These are phyloP conservation scores for Eupristina koningsbergeri DNA, from an alignment of 1,140 invertebrate genomes.

Conservation along the genomic window DNA sequence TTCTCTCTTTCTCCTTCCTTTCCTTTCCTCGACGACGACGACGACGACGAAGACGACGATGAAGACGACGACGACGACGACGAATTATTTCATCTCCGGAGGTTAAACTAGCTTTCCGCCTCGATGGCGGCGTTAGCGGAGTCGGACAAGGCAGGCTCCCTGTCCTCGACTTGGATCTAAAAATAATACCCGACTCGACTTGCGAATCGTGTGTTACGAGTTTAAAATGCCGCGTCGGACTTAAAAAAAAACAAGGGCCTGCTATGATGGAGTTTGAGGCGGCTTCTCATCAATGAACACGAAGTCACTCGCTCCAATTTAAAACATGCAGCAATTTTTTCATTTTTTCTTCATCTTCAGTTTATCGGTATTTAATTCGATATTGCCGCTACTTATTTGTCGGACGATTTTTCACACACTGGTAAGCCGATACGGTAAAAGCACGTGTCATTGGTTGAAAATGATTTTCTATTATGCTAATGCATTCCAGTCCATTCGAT, in stretches of 20 bases:
- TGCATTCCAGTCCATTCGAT: background rate
- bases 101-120: background rate
- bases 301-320: no score
- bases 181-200: background rate
- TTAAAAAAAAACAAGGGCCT: background rate
- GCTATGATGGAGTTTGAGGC: no score
- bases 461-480: background rate
- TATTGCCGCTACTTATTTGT: background rate
- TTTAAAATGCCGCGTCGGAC: background rate
- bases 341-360: no score
- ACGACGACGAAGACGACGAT: no score
- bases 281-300: no score
- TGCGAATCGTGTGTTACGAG: background rate
- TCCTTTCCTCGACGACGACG: no score
- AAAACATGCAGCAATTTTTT: no score
- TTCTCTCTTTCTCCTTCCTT: background rate
- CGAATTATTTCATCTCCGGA: constrained; percentile 24
- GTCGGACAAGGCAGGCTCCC: background rate
- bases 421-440: background rate
- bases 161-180: background rate
- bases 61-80: no score
- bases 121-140: no score
- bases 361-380: no score
- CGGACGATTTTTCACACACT: background rate
- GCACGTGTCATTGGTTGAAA: background rate